Evolutionary conservation across 1,140 invertebrate genomes (phyloP).

Genomic region (Conopomorpha cramerella): DNA sequence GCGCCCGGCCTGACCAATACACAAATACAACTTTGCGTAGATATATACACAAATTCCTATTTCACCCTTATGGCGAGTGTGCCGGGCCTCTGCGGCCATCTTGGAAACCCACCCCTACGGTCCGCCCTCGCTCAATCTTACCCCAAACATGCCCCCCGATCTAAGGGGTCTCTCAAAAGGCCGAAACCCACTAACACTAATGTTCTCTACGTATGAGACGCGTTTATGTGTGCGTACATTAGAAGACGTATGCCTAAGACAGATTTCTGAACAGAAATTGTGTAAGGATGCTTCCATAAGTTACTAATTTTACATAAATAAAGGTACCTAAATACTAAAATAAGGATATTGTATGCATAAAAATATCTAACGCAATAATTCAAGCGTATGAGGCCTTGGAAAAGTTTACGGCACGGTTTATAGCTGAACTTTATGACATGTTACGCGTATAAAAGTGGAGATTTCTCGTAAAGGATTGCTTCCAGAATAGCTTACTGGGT

Average conservation of each 20-base stretch:
- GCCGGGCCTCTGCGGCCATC: constrained; percentile 42
- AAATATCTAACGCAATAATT: too few relatives aligned
- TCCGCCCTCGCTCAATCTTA: constrained; percentile 41
- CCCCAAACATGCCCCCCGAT: constrained; percentile 47
- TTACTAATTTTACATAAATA: too few relatives aligned
- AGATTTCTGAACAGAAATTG: too few relatives aligned
- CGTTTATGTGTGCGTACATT: constrained; percentile 12
- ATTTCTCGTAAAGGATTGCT: constrained; percentile 31
- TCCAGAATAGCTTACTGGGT: constrained; percentile 36
- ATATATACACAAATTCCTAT: constrained; percentile 37
- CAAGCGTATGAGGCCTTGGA: too few relatives aligned
- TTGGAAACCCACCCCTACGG: constrained; percentile 27
- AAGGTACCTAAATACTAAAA: too few relatives aligned
- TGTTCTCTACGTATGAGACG: constrained; percentile 35
- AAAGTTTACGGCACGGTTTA: constrained; percentile 34
- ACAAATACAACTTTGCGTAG: constrained; percentile 24
- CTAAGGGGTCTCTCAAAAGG: constrained; percentile 46
- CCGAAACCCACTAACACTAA: constrained; percentile 55
- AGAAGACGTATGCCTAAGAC: not conserved
- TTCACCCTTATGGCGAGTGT: constrained; percentile 52
- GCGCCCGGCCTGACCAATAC: constrained; percentile 24
- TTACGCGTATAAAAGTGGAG: constrained; percentile 41
- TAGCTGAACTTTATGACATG: constrained; percentile 33
- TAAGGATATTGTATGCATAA: too few relatives aligned
- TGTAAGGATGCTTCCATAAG: too few relatives aligned